Base-by-base conservation (phyloP, 2,888 invertebrate species). In the Heteropelma amictum region DNA sequence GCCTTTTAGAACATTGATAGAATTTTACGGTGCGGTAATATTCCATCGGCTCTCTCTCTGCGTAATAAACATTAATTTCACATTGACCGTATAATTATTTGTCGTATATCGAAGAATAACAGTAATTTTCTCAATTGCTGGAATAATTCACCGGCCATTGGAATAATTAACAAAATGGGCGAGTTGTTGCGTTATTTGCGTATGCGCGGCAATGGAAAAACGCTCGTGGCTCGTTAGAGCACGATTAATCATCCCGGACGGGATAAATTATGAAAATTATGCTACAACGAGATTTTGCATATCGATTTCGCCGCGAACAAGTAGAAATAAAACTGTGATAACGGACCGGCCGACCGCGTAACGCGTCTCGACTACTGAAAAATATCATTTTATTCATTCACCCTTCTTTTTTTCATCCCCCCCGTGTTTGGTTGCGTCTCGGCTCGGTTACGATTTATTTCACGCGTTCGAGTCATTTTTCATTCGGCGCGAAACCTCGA, bases 331-430 rank as follows among this genome's bases (percentile, higher is more conserved):
- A 58, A 67, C 70, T 40, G 8, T 33, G 33, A 45, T 60, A 58
- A 28, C 60, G 60, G n/a, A n/a, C 14, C 49, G 74, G 58, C 74
- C 61, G 68, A 61, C 65, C 70, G 26, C n/a, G 58, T n/a, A 42
- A 72, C 49, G 61, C 68, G 72, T 58, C 53, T 53, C 63, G 64
- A 68, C 72, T 72, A 76, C 76, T 68, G 58, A n/a, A n/a, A n/a
- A n/a, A n/a, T n/a, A n/a, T n/a, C n/a, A n/a, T n/a, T n/a, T n/a
- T n/a, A n/a, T n/a, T n/a, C n/a, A 76, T 76, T 76, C 68, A 76
- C 72, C 33, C 61, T 58, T 68, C 67, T 49, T 40, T 8, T 42
- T 12, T 51, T 10, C 33, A 35, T 21, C 10, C 56, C 10, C 21
- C 33, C 42, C 42, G 56, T 42, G 33, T 51, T 26, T 47, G 33